These are phyloP conservation scores for Poeciliopsis turneri DNA, from an alignment of 2,797 vertebrate species.

Conservation along the genomic window DNA sequence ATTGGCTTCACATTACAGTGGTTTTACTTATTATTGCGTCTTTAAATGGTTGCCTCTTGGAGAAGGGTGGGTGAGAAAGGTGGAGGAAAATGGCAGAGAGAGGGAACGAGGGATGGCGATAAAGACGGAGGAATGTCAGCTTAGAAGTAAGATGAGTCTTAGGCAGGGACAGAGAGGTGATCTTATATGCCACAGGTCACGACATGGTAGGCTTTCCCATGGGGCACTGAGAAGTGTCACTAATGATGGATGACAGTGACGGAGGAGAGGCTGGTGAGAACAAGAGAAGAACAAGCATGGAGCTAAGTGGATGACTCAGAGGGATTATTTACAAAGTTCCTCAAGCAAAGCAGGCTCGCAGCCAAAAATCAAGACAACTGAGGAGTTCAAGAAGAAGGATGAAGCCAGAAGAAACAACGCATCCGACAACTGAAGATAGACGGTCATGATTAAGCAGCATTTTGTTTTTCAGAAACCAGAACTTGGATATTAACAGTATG, in stretches of 20 bases:
- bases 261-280: conserved; percentile 18
- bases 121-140: conserved; percentile 36
- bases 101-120: conserved; percentile 1
- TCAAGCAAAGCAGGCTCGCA: not conserved
- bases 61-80: conserved; percentile 15
- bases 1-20: conserved; percentile 72
- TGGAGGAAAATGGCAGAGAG: not conserved
- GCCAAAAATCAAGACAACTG: not conserved
- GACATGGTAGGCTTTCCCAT: conserved; percentile 30
- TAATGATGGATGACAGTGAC: conserved; percentile 42
- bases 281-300: not conserved
- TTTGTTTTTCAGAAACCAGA: not conserved
- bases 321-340: conserved; percentile 21
- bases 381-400: not conserved
- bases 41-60: conserved; percentile 60
- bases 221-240: conserved; percentile 20
- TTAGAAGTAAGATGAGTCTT: conserved; percentile 25
- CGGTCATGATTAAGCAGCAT: not conserved
- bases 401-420: not conserved
- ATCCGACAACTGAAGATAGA: not conserved
- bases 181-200: conserved; percentile 47
- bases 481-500: not conserved
- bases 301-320: conserved; percentile 13
- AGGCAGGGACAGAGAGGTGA: conserved; percentile 35
- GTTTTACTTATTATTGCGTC: conserved; percentile 64